Conservation (phyloP, 1,140 invertebrate species). For the Drosophila ficusphila region DNA sequence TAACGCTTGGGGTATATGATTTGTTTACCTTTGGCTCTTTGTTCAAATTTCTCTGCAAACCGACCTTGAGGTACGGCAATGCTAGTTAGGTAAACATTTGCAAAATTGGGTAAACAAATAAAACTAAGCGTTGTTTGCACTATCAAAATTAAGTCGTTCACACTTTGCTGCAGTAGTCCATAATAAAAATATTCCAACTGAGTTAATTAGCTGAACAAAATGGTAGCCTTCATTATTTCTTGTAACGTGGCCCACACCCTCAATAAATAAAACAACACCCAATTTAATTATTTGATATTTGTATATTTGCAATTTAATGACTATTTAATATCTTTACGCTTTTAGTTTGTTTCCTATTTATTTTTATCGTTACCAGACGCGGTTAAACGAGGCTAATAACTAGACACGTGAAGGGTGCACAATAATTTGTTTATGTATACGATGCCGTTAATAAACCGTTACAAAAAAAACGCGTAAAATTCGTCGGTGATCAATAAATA, state of each 20-base stretch:
- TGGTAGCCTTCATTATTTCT: too few relatives aligned
- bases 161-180: background rate
- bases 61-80: too few relatives aligned
- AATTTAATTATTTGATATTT: slow-evolving; percentile 42
- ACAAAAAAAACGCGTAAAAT: slow-evolving; percentile 46
- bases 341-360: slow-evolving; percentile 59
- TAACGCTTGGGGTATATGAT: too few relatives aligned
- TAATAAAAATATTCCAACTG: background rate
- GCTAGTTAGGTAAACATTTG: background rate
- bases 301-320: slow-evolving; percentile 58
- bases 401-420: slow-evolving; percentile 55
- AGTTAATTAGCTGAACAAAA: too few relatives aligned
- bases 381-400: slow-evolving; percentile 72
- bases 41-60: background rate
- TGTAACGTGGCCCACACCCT: too few relatives aligned
- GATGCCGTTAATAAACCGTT: slow-evolving; percentile 40
- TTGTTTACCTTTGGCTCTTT: background rate
- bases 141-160: background rate
- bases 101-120: too few relatives aligned
- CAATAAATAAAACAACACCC: background rate
- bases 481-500: slow-evolving; percentile 68
- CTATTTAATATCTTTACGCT: slow-evolving; percentile 60
- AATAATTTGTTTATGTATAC: slow-evolving; percentile 53
- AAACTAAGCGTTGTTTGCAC: background rate
- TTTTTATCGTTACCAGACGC: slow-evolving; percentile 62